Evolutionary conservation across 1,140 invertebrate species (phyloP).

Genomic region (Drosophila sechellia): DNA sequence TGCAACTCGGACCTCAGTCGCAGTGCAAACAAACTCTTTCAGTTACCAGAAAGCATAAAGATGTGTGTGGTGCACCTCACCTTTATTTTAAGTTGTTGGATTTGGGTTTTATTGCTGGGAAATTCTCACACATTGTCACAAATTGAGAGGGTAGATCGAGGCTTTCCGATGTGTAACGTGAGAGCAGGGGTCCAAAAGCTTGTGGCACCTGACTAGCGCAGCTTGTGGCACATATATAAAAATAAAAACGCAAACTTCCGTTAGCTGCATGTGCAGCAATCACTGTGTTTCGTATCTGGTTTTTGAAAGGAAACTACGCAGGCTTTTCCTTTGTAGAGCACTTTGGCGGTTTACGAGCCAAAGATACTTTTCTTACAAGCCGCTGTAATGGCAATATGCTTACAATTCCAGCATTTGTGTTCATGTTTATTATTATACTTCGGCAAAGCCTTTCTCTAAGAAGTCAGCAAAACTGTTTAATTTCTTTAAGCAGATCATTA

Average conservation of each 20-base stretch:
- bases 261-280: conserved; percentile 37
- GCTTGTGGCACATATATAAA: conserved; percentile 54
- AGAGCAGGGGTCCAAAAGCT: conserved; percentile 37
- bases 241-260: conserved; percentile 59
- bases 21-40: conserved; percentile 52
- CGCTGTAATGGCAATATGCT: conserved; percentile 1
- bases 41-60: conserved; percentile 41
- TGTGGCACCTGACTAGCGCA: conserved; percentile 55
- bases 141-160: conserved; percentile 63
- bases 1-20: conserved; percentile 42
- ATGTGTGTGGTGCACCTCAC: conserved; percentile 19
- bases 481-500: no score
- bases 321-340: conserved; percentile 30
- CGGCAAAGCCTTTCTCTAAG: not conserved
- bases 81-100: conserved; percentile 55
- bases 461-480: not conserved
- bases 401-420: not conserved
- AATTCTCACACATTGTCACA: conserved; percentile 78
- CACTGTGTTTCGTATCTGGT: conserved; percentile 56
- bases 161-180: conserved; percentile 70
- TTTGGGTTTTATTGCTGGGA: conserved; percentile 56
- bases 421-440: not conserved
- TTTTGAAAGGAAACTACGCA: conserved; percentile 42
- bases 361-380: conserved; percentile 1
- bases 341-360: conserved; percentile 2